Conservation (phyloP, 2,888 invertebrate genomes). For the Herminia tarsipennalis region DNA sequence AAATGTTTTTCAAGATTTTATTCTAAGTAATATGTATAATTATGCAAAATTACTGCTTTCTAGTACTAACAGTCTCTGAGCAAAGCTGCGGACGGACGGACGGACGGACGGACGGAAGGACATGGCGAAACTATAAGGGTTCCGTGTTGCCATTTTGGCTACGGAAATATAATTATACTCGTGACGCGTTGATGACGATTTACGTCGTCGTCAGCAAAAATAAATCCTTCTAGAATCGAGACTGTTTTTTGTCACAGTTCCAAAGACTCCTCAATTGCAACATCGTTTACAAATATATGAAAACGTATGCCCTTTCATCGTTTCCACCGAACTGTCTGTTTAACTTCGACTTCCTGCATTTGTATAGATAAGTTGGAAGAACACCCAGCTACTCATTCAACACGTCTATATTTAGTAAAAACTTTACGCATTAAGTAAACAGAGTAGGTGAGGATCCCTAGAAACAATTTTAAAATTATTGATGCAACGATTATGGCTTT, state of each 20-base stretch:
- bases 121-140: no score
- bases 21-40: no score
- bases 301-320: conserved; percentile 54
- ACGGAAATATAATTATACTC: no score
- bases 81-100: no score
- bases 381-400: conserved; percentile 36
- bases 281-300: conserved; percentile 52
- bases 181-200: background rate
- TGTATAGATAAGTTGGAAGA: conserved; percentile 43
- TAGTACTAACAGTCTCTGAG: no score
- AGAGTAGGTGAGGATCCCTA: conserved; percentile 10
- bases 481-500: no score
- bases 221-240: no score
- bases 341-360: conserved; percentile 61
- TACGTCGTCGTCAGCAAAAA: background rate
- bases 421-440: conserved; percentile 30
- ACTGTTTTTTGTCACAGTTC: conserved; percentile 27
- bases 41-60: no score
- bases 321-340: conserved; percentile 66
- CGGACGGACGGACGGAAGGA: no score
- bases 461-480: no score
- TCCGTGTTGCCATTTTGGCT: no score
- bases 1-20: no score
- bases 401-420: conserved; percentile 46
- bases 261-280: conserved; percentile 35